Evolutionary conservation across 37 sponge, comb jelly and placozoan genomes (phyloP), one percentile per base, ranked within the genome.

Genomic region (Corticium candelabrum): DNA sequence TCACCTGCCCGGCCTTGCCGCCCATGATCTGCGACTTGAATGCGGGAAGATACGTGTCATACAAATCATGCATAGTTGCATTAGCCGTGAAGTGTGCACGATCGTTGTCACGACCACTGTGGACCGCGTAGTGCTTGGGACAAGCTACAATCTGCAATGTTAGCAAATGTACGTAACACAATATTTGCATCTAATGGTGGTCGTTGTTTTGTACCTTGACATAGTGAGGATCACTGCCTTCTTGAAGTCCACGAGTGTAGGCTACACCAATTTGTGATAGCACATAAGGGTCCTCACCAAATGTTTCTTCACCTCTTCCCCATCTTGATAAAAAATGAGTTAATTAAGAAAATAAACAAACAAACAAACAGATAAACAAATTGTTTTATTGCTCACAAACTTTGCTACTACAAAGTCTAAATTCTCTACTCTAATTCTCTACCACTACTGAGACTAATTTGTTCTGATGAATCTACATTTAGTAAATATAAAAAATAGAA

Each of bases 21-120:
- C 67, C 90, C 41, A 85, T 2, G 2, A 89, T 83, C 68, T 89
- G 90, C 21, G 90, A 83, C 57, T 89, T 89, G 74, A 89, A 89
- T 32, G 90, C 80, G 29, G 83, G 80, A 21, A 86, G 68, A 41
- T 89, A 89, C 2, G 90, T 86, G 36, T 89, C 86, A 40, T 89
- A 83, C 3, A 89, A 40, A 68, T 89, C 90, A 72, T 89, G 84
- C 35, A 86, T 67, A 38, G 84, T 41, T 3, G 78, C 78, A 15
- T 83, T 80, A 1, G 90, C 90, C 3, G 43, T 76, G 35, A 89
- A 89, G 0, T 40, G 21, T 0, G 40, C 2, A 29, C 86, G 57
- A 0, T 85, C 3, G 1, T 82, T 35, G 27, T 89, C 90, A 3
- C 85, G 90, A 15, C 90, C 90, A 77, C 89, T 88, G 80, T 88